Conservation (phyloP, 2,888 invertebrate species). For the Argyresthia goedartella region DNA sequence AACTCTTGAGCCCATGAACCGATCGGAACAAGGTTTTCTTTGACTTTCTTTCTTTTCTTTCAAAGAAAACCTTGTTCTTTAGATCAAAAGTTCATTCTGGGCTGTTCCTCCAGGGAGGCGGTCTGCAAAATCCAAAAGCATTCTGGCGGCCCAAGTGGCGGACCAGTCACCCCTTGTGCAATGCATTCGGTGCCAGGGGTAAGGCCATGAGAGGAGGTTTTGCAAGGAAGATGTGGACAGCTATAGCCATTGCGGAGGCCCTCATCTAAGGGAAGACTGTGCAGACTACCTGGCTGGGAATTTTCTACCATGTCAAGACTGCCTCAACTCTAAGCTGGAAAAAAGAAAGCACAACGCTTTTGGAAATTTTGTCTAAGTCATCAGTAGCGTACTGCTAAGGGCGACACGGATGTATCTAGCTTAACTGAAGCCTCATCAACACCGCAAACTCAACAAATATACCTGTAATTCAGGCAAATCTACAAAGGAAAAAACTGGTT, state of each 20-base stretch:
- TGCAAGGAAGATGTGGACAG: conserved; percentile 12
- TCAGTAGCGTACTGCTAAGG: conserved; percentile 15
- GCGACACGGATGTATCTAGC: not conserved
- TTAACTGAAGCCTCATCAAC: not conserved
- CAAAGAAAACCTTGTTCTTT: too few relatives aligned
- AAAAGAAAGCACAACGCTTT: conserved; percentile 6
- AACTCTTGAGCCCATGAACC: too few relatives aligned
- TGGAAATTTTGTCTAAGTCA: conserved; percentile 14
- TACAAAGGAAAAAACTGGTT: conserved; percentile 1
- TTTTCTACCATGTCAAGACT: conserved; percentile 10
- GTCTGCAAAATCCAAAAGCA: too few relatives aligned
- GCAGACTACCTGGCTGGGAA: not conserved
- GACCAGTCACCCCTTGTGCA: conserved; percentile 9
- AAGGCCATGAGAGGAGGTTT: conserved; percentile 10
- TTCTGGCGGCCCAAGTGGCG: too few relatives aligned
- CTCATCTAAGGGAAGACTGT: conserved; percentile 11
- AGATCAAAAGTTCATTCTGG: too few relatives aligned
- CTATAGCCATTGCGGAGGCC: conserved; percentile 18
- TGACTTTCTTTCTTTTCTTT: too few relatives aligned
- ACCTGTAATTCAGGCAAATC: conserved; percentile 1
- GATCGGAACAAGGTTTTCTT: too few relatives aligned
- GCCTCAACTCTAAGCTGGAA: conserved; percentile 1
- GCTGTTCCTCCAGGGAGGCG: too few relatives aligned
- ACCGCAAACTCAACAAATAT: not conserved
- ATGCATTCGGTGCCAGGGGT: conserved; percentile 16